phyloP scores from a whole-genome alignment of 2,113 vertebrate species.

The Ginglymostoma cirratum region DNA sequence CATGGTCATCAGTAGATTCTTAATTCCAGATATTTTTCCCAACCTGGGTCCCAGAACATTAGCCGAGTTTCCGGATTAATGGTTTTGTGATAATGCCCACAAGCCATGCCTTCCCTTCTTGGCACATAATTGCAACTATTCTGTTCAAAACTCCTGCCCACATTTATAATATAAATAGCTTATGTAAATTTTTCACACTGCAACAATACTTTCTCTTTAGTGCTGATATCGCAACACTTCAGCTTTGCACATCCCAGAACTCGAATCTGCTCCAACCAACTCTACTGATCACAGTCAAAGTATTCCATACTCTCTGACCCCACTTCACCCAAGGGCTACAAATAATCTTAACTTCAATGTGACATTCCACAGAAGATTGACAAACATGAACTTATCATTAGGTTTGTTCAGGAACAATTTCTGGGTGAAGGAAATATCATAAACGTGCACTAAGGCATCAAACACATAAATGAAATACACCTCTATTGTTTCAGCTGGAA shows the following conservation, averaged over 20 bases:
- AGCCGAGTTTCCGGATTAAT: no score
- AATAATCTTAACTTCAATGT: not conserved
- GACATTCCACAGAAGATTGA: not conserved
- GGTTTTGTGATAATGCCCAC: no score
- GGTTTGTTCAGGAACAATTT: not conserved
- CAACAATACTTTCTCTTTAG: not conserved
- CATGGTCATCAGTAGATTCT: no score
- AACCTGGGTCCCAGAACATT: no score
- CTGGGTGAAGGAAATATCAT: not conserved
- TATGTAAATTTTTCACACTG: not conserved
- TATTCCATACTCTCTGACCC: not conserved
- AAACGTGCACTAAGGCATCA: not conserved
- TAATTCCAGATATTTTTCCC: no score
- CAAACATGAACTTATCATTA: not conserved
- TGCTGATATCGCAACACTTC: not conserved
- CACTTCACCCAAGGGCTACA: not conserved
- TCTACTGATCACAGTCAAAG: not conserved
- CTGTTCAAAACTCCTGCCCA: not conserved
- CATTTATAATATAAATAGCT: not conserved
- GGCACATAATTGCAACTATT: not conserved
- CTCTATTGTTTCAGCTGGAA: slow-evolving; percentile 37
- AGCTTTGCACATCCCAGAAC: not conserved
- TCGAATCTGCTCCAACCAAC: not conserved
- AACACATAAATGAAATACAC: not conserved
- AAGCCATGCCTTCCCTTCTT: no score